phyloP scores from a whole-genome alignment of 2,797 vertebrate genomes.

The Coccyzus lansbergi region DNA sequence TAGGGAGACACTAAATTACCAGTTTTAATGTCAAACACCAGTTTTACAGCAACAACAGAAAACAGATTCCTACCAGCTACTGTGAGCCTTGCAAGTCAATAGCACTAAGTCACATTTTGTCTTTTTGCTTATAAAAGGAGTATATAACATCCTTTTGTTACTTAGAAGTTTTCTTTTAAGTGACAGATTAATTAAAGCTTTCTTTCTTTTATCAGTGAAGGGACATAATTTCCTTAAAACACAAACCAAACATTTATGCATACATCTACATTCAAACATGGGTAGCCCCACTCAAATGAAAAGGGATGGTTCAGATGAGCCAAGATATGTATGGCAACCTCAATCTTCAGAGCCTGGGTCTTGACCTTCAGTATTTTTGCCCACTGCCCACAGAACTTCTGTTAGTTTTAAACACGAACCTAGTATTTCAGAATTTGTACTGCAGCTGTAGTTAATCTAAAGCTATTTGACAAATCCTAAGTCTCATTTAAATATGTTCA shows the following conservation, averaged over 20 bases:
- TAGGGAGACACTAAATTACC: background rate
- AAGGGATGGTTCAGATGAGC: background rate
- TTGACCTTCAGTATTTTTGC: background rate
- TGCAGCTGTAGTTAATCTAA: background rate
- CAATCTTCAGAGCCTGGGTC: background rate
- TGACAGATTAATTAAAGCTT: constrained; percentile 7
- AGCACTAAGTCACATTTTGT: background rate
- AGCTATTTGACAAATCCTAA: background rate
- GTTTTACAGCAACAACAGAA: background rate
- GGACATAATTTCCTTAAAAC: background rate
- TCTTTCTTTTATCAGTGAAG: background rate
- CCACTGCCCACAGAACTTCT: background rate
- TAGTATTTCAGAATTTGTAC: background rate
- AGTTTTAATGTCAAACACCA: background rate
- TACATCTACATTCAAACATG: background rate
- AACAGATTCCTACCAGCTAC: background rate
- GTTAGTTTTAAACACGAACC: background rate
- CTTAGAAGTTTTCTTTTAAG: background rate
- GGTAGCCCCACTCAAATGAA: background rate
- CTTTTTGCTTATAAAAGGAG: background rate
- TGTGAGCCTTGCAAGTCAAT: background rate
- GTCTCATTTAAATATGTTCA: background rate
- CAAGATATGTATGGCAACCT: fast-evolving
- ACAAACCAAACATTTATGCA: background rate
- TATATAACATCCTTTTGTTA: background rate